Evolutionary conservation across 1,140 invertebrate genomes (phyloP), one percentile per base, ranked within the genome.

Genomic region (Dendrolimus kikuchii): DNA sequence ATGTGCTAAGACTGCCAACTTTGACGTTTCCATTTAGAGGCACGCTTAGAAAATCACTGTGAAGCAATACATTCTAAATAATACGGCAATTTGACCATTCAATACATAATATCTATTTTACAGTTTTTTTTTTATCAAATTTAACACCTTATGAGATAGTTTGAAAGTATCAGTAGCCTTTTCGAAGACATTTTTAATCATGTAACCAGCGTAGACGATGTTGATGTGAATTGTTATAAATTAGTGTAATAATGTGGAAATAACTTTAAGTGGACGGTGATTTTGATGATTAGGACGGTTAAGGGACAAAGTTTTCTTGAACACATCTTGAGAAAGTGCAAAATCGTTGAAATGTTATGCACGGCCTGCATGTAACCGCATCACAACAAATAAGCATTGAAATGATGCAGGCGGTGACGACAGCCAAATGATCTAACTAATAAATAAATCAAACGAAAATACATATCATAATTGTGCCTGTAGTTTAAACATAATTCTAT

Each of bases 391-490:
- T 43, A 64, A 58, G 59, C 45, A 59, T 62, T 68, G 55, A 49
- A 59, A 46, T 52, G 50, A 63, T 66, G 51, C 63, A 51, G 49
- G 43, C 43, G n/a, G 55, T 53, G 59, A 51, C 49, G 40, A 50
- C 47, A 55, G 57, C 53, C n/a, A 42, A 23, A 70, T 68, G 63
- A 66, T 48, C 61, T 70, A 72, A 57, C 45, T 60, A 64, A 55
- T 76, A 74, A 60, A 58, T 60, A 67, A 60, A 67, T 64, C 59
- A 51, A 66, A 75, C 68, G 44, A 59, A 74, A 73, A 78, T 82
- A 84, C 81, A 84, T 84, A 84, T 84, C 81, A 84, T 75, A 62
- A 62, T 56, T 77, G 81, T 84, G 81, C 81, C 81, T 84, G 65
- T 77, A 81, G 59, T 59, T 58, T 68, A 59, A 68, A 68, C 59